Evolutionary conservation across 2,797 vertebrate species (phyloP).

Genomic region (Hypotaenidia okinawae): DNA sequence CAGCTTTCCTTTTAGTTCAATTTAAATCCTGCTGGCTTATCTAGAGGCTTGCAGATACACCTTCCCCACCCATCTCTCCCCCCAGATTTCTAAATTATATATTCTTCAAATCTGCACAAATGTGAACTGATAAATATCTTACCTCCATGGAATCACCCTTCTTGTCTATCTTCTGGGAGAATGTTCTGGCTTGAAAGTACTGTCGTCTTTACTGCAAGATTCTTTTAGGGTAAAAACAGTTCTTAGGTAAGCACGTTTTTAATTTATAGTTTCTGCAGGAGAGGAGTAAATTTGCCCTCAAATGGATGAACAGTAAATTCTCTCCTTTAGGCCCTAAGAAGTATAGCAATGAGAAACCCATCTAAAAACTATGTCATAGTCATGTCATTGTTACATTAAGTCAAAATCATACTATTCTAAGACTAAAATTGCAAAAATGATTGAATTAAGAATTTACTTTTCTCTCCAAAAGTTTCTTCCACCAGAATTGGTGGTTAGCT

Average conservation of each 20-base stretch:
- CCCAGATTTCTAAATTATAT: background rate
- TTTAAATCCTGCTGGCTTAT: background rate
- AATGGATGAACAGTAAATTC: background rate
- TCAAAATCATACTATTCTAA: background rate
- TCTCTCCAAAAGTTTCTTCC: background rate
- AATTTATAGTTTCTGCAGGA: background rate
- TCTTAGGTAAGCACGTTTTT: background rate
- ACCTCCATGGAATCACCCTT: background rate
- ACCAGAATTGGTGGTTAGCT: background rate
- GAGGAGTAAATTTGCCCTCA: background rate
- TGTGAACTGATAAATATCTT: background rate
- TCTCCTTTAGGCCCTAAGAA: background rate
- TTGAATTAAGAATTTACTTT: background rate
- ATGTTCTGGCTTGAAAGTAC: background rate
- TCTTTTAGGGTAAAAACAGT: background rate
- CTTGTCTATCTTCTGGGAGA: background rate
- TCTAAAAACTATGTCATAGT: background rate
- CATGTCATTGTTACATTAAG: background rate
- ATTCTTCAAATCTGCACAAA: background rate
- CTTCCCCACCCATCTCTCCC: background rate
- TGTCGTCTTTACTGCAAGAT: background rate
- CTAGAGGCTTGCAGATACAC: background rate
- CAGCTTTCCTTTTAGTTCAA: background rate
- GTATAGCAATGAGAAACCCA: background rate
- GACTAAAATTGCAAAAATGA: background rate